Percentiles rank a stretch among this genome's conserved stretches.
These are phyloP conservation scores for Proisotoma minuta DNA, from an alignment of 2,888 invertebrate species.

Conservation along the genomic window DNA sequence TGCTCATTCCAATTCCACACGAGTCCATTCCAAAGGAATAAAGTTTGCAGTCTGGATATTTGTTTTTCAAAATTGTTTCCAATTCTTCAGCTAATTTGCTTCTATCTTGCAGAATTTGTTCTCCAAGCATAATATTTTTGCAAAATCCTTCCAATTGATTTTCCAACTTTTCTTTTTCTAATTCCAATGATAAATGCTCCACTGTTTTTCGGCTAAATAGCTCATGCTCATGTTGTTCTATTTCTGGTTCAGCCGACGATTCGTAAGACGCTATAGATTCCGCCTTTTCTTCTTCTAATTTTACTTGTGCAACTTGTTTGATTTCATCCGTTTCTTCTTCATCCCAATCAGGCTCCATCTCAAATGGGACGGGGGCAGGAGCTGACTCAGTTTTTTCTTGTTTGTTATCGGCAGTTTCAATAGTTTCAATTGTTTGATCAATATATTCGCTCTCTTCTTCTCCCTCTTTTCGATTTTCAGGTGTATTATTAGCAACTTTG, in stretches of 20 bases:
- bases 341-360: too few species aligned
- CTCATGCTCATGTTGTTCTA: not conserved
- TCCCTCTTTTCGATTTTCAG: not conserved
- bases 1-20: constrained; percentile 8
- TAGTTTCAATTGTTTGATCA: too few species aligned
- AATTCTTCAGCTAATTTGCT: not conserved
- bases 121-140: constrained; percentile 8
- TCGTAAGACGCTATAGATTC: not conserved
- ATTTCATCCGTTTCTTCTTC: not conserved
- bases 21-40: constrained; percentile 10
- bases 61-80: not conserved
- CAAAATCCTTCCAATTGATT: constrained; percentile 13
- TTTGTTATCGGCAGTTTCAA: too few species aligned
- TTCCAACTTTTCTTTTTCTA: constrained; percentile 1
- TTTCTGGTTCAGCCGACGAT: not conserved
- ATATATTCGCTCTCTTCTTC: too few species aligned
- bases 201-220: constrained; percentile 7
- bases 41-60: constrained; percentile 6
- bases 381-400: constrained; percentile 1
- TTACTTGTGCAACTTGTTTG: too few species aligned
- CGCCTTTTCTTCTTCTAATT: not conserved
- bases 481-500: not conserved
- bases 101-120: not conserved
- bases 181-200: constrained; percentile 2
- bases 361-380: too few species aligned